Percentiles rank a stretch among this genome's conserved stretches.
phyloP scores from a whole-genome alignment of 30 jellyfish, hydroid and myxozoan species.

The Hydra vulgaris region DNA sequence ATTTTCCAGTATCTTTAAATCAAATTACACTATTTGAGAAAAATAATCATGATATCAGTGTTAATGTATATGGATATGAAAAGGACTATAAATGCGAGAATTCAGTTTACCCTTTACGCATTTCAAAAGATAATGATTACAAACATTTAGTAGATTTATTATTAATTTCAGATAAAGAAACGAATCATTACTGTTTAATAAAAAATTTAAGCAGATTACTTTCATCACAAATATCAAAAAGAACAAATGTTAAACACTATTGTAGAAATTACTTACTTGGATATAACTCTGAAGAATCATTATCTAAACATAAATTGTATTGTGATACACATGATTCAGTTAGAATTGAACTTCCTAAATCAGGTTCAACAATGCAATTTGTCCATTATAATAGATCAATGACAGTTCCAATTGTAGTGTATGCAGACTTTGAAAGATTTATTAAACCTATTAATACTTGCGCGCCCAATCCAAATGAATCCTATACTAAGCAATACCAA shows the following conservation, averaged over 20 bases:
- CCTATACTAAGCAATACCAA: background rate
- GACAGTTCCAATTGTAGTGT: slow-evolving; percentile 16
- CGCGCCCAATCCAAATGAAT: background rate
- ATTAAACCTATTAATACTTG: background rate
- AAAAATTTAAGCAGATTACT: background rate
- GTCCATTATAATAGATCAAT: background rate
- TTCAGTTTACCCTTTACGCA: background rate
- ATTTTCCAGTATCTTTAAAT: slow-evolving; percentile 17
- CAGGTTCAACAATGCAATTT: background rate
- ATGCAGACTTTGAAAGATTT: slow-evolving; percentile 29
- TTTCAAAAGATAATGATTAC: background rate
- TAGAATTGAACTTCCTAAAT: slow-evolving; percentile 24
- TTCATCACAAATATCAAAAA: background rate
- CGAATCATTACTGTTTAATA: slow-evolving; percentile 9
- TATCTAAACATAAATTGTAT: background rate
- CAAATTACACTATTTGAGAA: slow-evolving; percentile 18
- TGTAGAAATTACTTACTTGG: slow-evolving; percentile 24
- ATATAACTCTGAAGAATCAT: slow-evolving; percentile 7
- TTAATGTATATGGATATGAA: slow-evolving; percentile 9
- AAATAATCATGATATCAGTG: slow-evolving; percentile 24
- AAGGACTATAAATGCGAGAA: no score
- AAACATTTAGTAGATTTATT: slow-evolving; percentile 12
- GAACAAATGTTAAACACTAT: no score
- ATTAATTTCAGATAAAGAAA: slow-evolving; percentile 16
- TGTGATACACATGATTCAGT: slow-evolving; percentile 10